Base-by-base conservation (phyloP, 2,888 invertebrate species). In the Perithous albicinctus region DNA sequence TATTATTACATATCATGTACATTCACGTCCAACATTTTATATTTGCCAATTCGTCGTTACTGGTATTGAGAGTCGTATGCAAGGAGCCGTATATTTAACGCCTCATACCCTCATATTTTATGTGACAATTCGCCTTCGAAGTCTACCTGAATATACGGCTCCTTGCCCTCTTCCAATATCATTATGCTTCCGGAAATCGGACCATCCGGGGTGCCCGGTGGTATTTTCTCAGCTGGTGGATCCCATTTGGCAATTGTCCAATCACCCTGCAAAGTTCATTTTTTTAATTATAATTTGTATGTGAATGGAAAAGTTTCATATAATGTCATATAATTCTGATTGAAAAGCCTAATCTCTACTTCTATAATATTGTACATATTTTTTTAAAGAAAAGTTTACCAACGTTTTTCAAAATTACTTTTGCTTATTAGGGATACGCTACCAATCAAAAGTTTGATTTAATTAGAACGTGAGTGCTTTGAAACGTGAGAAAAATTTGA, bases 201-300 rank as follows among this genome's bases (percentile, higher is more conserved):
- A 26, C 83, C 83, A 10, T 85, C 84, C 10, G 82, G 82, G 8
- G 69, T 0, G 26, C 46, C 75, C n/a, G 82, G 46, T 26, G 83
- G 83, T n/a, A 86, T 32, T 7, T 48, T 51, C 0, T 83, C 43
- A 2, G 32, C 7, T 0, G 83, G 69, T 3, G 77, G 35, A 8
- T 41, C 6, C 73, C 78, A 85, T 6, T 83, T 41, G 0, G 5
- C 3, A 0, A 83, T 2, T 8, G 7, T n/a, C 66, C 66, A 85
- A 2, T 81, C 64, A 29, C 81, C 85, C 85, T 86, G 35, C 5
- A 56, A 29, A 15, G 38, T 59, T 59, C 29, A n/a, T 59, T 43
- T 32, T 32, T 1, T 15, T 29, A 15, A 4, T 54, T 54, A 12
- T n/a, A n/a, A 20, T 48, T 20, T 20, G 0, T 20, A 23, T 23